Evolutionary conservation across 2,113 vertebrate genomes (phyloP), one percentile per base, ranked within the genome.

Genomic region (Cyphomyrus plagiostoma): DNA sequence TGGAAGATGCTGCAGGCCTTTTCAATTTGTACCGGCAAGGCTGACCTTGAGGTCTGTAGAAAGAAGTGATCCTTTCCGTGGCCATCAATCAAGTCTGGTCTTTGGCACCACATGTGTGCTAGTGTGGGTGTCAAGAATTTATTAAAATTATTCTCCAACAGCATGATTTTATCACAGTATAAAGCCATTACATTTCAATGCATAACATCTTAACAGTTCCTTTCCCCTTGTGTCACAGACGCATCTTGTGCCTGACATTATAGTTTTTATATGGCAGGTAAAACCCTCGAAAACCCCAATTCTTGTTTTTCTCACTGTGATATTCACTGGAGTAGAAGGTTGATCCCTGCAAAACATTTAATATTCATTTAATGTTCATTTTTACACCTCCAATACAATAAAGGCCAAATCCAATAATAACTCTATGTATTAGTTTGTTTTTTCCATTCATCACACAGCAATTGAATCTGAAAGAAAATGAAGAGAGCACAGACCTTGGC

Each of bases 291-390:
- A 45, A 82, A 52, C 52, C 3, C 46, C 48, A 26, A 49, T 86
- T 39, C 50, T 35, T 48, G 46, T 87, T 87, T 17, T 53, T 53
- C 26, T 48, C 49, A 17, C 26, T 53, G 1, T 9, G 23, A 86
- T 58, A 39, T 56, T 87, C 85, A 53, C 26, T 87, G 82, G 85
- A 19, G 4, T 87, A 53, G 50, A 53, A 87, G 21, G 48, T 23
- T 48, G 15, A 53, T 39, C 30, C 49, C 50, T 0, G 26, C 17
- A 87, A 87, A 39, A 87, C 85, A 87, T 30, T 45, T 10, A 87
- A 17, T 30, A 70, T 70, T 70, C n/a, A 87, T 87, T 87, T 52
- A 87, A 56, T 86, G 50, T 87, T 87, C 85, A 87, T 53, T 35
- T 87, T 19, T 50, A 53, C 26, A 30, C 1, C 15, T 15, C 50